Base-by-base conservation (phyloP, 2,797 vertebrate genomes). In the Apodemus agrarius region DNA sequence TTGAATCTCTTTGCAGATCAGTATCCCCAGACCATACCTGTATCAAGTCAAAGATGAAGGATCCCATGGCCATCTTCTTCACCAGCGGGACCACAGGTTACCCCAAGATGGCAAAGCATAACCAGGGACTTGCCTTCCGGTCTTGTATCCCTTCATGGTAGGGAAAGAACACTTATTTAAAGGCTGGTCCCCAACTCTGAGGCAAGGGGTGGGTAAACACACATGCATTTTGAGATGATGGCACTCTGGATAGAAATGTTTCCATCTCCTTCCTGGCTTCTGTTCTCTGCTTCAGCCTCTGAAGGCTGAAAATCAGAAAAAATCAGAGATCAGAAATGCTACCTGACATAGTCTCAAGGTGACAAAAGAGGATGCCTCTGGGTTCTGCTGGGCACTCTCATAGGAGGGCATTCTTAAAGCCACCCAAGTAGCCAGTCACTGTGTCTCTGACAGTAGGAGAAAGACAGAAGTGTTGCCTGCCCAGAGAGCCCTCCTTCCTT, bases 31-130 rank as follows among this genome's bases (percentile, higher is more conserved):
- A 99, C 26, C 98, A 99, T 21, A 83, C 96, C 6, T 99, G 99
- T 85, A 91, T 99, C 80, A 98, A 98, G 97, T 99, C 99, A 2
- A 98, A 98, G 96, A 99, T 98, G 7, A 54, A 85, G 11, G 99
- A 99, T 31, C 97, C 99, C 12, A 98, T 99, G 99, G 88, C 94
- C 22, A 98, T 99, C 37, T 99, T 98, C 97, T 99, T 99, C 91
- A 99, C 99, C 46, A 99, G 99, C 8, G 99, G 99, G 78, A 99
- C 99, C 59, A 99, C 99, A 0, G 99, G 99, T 3, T 92, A 97
- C 13, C 99, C 99, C 74, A 99, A 99, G 98, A 99, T 99, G 99
- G 98, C 97, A 43, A 95, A 98, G 80, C 99, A 99, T 1, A 98
- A 91, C 43, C 98, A 99, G 31, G 98, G 98, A 97, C 57, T 97